phyloP scores from a whole-genome alignment of 1,140 invertebrate genomes.

The Ceratoteleas bidentatus region DNA sequence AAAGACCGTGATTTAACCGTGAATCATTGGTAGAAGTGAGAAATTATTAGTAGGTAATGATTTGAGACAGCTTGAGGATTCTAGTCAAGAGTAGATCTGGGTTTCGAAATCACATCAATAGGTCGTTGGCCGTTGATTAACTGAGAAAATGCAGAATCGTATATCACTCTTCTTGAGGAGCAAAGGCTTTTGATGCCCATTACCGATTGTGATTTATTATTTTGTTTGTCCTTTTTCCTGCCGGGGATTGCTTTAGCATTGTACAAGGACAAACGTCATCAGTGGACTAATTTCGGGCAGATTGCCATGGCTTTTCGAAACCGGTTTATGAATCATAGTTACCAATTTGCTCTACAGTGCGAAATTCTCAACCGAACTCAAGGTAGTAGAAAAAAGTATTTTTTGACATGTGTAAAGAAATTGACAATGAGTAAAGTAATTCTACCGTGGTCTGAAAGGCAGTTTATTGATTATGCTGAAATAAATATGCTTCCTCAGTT shows the following conservation, averaged over 20 bases:
- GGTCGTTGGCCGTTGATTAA: too few species aligned
- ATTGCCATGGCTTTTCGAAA: slow-evolving; percentile 1
- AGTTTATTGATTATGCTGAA: slow-evolving; percentile 7
- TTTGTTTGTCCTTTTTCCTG: slow-evolving; percentile 27
- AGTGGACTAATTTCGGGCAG: background rate
- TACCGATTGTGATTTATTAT: slow-evolving; percentile 5
- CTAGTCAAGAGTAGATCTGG: too few species aligned
- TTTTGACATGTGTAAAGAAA: slow-evolving; percentile 12
- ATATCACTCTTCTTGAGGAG: background rate
- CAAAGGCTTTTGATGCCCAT: slow-evolving; percentile 18
- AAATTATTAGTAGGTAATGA: too few species aligned
- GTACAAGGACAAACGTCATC: slow-evolving; percentile 7
- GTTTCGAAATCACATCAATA: too few species aligned
- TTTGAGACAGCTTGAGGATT: too few species aligned
- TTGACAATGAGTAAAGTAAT: background rate
- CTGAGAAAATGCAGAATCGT: slow-evolving; percentile 21
- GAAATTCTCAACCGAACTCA: slow-evolving; percentile 20
- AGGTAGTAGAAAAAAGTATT: slow-evolving; percentile 16
- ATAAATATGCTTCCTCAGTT: slow-evolving; percentile 17
- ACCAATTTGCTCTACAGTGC: slow-evolving; percentile 4
- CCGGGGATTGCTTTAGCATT: slow-evolving; percentile 13
- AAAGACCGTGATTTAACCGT: too few species aligned
- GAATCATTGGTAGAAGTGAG: too few species aligned
- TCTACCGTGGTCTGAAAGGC: slow-evolving; percentile 12
- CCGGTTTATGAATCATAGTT: slow-evolving; percentile 10